Percentiles rank a stretch among this genome's conserved stretches.
Evolutionary conservation across 2,113 vertebrate species (phyloP).

Genomic region (Istiophorus platypterus): DNA sequence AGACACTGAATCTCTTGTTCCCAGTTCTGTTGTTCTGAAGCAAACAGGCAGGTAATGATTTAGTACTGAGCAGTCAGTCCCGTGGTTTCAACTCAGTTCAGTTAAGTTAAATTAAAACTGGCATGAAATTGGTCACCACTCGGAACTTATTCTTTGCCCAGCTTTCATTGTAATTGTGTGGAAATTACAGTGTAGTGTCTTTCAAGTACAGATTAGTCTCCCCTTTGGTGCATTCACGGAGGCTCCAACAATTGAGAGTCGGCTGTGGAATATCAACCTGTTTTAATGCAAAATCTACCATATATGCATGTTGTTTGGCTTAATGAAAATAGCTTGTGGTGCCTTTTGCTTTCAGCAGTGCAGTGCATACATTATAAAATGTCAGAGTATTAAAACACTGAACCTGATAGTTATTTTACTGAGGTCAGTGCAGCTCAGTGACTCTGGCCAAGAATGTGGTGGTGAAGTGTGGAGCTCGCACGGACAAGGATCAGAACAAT

Average conservation of each 20-base stretch:
- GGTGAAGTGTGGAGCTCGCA: constrained; percentile 6
- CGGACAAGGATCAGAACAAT: constrained; percentile 39
- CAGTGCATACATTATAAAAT: neutral
- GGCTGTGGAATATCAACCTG: neutral
- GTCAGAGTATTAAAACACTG: neutral
- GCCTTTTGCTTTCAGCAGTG: neutral
- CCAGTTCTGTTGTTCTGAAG: neutral
- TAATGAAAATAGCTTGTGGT: neutral
- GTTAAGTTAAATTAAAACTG: neutral
- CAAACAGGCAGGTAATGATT: neutral
- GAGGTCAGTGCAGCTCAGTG: constrained; percentile 5
- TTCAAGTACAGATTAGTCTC: neutral
- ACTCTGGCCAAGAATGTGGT: neutral
- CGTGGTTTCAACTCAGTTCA: neutral
- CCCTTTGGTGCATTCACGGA: neutral
- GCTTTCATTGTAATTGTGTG: neutral
- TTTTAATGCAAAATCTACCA: neutral
- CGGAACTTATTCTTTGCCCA: neutral
- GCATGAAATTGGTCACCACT: neutral
- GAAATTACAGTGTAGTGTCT: neutral
- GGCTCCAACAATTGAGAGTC: neutral
- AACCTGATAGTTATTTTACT: constrained; percentile 11
- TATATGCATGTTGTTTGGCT: neutral
- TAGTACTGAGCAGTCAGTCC: constrained; percentile 1
- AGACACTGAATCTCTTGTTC: neutral